Percentiles rank a stretch among this genome's conserved stretches.
Conservation (phyloP, 2,113 vertebrate species). For the Hemicordylus capensis region DNA sequence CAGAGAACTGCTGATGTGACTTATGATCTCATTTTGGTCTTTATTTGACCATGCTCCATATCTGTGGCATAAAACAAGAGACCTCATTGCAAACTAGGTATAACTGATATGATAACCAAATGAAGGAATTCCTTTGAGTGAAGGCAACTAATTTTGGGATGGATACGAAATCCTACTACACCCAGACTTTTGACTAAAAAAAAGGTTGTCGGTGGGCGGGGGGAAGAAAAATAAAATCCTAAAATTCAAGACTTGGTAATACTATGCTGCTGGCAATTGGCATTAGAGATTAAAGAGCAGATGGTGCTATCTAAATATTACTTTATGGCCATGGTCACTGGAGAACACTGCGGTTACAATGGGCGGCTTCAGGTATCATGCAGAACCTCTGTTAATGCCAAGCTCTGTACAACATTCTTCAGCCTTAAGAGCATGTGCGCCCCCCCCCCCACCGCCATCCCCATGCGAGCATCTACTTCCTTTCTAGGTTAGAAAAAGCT, state of each 20-base stretch:
- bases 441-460: too few species aligned
- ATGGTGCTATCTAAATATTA: too few species aligned
- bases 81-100: not conserved
- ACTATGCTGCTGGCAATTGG: not conserved
- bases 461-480: too few species aligned
- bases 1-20: not conserved
- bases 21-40: not conserved
- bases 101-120: not conserved
- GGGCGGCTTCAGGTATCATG: not conserved
- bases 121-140: not conserved
- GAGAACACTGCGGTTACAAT: not conserved
- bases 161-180: not conserved
- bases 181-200: not conserved
- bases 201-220: not conserved
- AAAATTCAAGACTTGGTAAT: not conserved
- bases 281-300: not conserved
- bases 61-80: not conserved
- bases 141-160: not conserved
- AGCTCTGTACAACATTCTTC: too few species aligned
- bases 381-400: too few species aligned
- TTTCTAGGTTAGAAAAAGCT: too few species aligned
- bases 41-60: not conserved
- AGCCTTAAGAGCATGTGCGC: too few species aligned
- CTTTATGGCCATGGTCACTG: not conserved
- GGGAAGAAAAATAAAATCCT: not conserved